Conservation (phyloP, 2,888 invertebrate genomes). For the Masnerella sp. region DNA sequence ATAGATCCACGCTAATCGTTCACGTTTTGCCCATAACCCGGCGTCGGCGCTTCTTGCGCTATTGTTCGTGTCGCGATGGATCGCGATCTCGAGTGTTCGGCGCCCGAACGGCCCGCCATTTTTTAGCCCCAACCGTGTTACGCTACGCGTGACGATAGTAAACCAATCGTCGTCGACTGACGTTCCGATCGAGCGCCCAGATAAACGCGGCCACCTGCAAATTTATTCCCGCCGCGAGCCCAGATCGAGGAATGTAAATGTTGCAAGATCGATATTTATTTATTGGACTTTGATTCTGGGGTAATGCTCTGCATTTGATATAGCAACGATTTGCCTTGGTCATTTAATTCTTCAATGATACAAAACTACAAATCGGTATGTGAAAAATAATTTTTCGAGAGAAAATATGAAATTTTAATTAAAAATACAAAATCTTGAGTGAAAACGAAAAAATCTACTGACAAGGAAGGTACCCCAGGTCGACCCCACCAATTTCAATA, state of each 20-base stretch:
- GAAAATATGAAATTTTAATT: no score
- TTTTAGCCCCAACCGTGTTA: slow-evolving; percentile 63
- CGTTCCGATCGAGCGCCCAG: slow-evolving; percentile 66
- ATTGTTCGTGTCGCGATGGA: slow-evolving; percentile 73
- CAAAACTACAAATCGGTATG: no score
- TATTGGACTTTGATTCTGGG: no score
- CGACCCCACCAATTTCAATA: no score
- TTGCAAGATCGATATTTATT: not conserved
- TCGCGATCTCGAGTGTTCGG: slow-evolving; percentile 75
- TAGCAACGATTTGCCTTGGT: no score
- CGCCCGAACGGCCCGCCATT: slow-evolving; percentile 61
- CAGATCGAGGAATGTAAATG: not conserved
- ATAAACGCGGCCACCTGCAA: slow-evolving; percentile 43
- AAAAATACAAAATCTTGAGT: no score
- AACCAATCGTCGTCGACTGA: slow-evolving; percentile 67
- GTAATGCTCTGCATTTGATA: no score
- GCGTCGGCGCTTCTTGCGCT: slow-evolving; percentile 72
- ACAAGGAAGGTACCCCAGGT: no score
- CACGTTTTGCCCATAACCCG: slow-evolving; percentile 76
- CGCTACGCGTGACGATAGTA: slow-evolving; percentile 70
- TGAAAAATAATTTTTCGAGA: no score
- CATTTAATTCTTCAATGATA: no score
- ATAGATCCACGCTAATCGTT: slow-evolving; percentile 75
- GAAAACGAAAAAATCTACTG: no score
- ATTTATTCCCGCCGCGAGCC: slow-evolving; percentile 19